Percentiles rank a stretch among this genome's conserved stretches.
phyloP scores from a whole-genome alignment of 2,797 vertebrate species.

The Micropoecilia bifurca region DNA sequence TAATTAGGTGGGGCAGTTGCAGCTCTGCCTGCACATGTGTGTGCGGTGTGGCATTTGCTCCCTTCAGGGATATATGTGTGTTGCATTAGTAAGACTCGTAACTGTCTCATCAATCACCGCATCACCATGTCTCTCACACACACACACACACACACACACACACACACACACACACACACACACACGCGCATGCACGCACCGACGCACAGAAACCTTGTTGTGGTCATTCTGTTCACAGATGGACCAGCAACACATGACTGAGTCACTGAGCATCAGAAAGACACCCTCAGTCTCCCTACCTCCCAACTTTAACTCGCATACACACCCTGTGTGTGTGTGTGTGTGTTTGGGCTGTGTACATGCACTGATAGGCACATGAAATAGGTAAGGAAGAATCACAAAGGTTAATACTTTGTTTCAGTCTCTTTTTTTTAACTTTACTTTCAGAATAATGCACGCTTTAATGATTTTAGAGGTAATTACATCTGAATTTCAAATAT shows the following conservation, averaged over 20 bases:
- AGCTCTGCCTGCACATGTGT: conserved; percentile 33
- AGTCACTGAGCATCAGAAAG: conserved; percentile 77
- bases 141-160: conserved; percentile 52
- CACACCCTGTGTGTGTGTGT: conserved; percentile 15
- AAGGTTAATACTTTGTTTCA: conserved; percentile 54
- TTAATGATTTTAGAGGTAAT: background rate
- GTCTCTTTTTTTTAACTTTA: conserved; percentile 15
- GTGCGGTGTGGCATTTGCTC: conserved; percentile 73
- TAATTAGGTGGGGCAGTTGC: conserved; percentile 69
- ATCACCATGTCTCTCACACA: conserved; percentile 66
- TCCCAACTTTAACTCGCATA: conserved; percentile 31
- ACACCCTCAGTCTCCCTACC: conserved; percentile 61
- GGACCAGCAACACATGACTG: conserved; percentile 86
- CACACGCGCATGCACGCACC: conserved; percentile 30
- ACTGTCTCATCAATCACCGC: conserved; percentile 89
- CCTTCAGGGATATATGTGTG: conserved; percentile 73
- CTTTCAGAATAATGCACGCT: background rate
- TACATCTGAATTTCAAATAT: conserved; percentile 25
- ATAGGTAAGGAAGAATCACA: conserved; percentile 80
- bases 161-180: conserved; percentile 30
- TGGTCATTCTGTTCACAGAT: conserved; percentile 87
- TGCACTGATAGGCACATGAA: conserved; percentile 72
- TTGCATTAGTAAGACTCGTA: conserved; percentile 86
- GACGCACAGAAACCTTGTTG: conserved; percentile 49
- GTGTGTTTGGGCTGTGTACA: conserved; percentile 61